Percentiles rank a stretch among this genome's conserved stretches.
phyloP scores from a whole-genome alignment of 2,888 invertebrate genomes.

The Automeris io region DNA sequence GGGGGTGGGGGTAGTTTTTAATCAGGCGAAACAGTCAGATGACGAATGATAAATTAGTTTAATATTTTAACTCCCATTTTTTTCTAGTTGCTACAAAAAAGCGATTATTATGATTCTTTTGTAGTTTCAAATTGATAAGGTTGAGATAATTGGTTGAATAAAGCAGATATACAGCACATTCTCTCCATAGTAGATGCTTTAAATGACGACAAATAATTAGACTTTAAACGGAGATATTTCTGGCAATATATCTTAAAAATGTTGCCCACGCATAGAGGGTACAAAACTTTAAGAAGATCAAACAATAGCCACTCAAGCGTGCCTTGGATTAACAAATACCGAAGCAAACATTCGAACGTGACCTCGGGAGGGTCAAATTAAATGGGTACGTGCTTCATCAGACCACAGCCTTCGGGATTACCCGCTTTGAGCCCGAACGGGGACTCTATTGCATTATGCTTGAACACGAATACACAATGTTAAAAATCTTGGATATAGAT shows the following conservation, averaged over 20 bases:
- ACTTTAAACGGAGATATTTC: too few relatives aligned
- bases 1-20: conserved; percentile 35
- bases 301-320: neutral
- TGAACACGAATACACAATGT: neutral
- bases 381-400: neutral
- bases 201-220: too few relatives aligned
- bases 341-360: conserved; percentile 9
- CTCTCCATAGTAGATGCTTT: too few relatives aligned
- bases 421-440: neutral
- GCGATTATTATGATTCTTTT: too few relatives aligned
- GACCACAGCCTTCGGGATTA: neutral
- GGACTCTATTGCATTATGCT: neutral
- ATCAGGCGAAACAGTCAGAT: conserved; percentile 26
- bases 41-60: conserved; percentile 15
- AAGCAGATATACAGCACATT: too few relatives aligned
- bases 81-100: too few relatives aligned
- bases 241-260: too few relatives aligned
- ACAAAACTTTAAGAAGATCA: neutral
- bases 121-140: too few relatives aligned
- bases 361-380: conserved; percentile 1
- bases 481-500: neutral
- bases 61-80: too few relatives aligned
- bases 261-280: neutral
- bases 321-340: conserved; percentile 1
- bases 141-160: too few relatives aligned